Base-by-base conservation (phyloP, 2,113 vertebrate genomes). In the Nyctibius bracteatus region DNA sequence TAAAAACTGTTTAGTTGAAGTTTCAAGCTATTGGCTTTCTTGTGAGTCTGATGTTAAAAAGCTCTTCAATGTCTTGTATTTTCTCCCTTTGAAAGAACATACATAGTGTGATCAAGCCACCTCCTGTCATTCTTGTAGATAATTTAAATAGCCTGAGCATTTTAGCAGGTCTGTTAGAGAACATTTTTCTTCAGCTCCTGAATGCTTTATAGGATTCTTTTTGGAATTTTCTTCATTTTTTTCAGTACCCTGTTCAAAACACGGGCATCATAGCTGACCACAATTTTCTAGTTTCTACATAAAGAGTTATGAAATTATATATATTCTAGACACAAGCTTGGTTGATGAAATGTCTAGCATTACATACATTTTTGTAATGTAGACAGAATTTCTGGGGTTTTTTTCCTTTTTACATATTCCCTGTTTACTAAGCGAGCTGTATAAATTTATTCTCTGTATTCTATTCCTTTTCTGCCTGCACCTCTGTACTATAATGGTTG, bases 311-410 rank as follows among this genome's bases (percentile, higher is more conserved):
- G 67, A 80, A 94, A 37, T 37, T 55, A 25, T 31, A 58, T 62
- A 14, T 49, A 51, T 73, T 88, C 35, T 57, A 86, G 41, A 57
- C 28, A 72, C 6, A 73, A 16, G 8, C 5, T 77, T 68, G 9
- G 9, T 21, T 41, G 37, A 52, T 44, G 10, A 70, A 89, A 75
- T 75, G 3, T 47, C 24, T 73, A 78, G 2, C 4, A n/a, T 72
- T 67, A n/a, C 5, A 68, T 63, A 61, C 3, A 1, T 37, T 84
- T 68, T 83, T 66, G 31, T 65, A 52, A 83, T 47, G 20, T 19
- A 39, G 9, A 14, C 19, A 0, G 12, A 37, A 62, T 75, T 62
- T 28, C 19, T 61, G 7, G 7, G 2, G 0, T 16, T 61, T 23
- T 58, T 8, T 12, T 4, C 5, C 12, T 9, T 46, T 70, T 57